These are phyloP conservation scores for Oxytorus armatus DNA, from an alignment of 2,888 invertebrate genomes.

Conservation along the genomic window DNA sequence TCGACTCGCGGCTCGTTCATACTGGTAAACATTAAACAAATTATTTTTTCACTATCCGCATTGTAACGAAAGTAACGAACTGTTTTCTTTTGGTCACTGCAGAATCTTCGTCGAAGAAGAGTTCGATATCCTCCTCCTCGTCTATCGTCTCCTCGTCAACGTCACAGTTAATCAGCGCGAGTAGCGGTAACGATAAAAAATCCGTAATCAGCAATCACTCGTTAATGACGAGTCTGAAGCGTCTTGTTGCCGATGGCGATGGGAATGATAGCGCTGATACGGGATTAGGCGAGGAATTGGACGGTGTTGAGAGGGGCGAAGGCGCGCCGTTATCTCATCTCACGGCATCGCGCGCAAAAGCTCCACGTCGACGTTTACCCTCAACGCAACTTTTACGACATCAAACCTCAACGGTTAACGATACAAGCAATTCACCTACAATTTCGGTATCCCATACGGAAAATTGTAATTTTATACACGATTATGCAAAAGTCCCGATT, in stretches of 20 bases:
- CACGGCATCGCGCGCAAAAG: conserved; percentile 87
- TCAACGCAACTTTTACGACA: conserved; percentile 84
- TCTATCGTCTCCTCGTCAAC: conserved; percentile 70
- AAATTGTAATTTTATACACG: background rate
- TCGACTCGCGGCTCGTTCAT: conserved; percentile 76
- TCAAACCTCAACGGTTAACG: conserved; percentile 70
- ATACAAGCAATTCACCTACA: conserved; percentile 65
- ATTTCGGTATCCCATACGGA: conserved; percentile 51
- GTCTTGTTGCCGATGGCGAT: conserved; percentile 76
- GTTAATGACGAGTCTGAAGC: conserved; percentile 77
- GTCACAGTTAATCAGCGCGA: conserved; percentile 59
- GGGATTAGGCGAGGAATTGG: conserved; percentile 83
- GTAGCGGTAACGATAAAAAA: conserved; percentile 76
- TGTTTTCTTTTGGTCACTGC: no score
- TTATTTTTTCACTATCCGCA: background rate
- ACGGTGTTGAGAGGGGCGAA: conserved; percentile 84
- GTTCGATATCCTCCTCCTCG: conserved; percentile 70
- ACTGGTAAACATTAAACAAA: conserved; percentile 73
- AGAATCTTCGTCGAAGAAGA: conserved; percentile 69
- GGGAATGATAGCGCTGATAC: conserved; percentile 72
- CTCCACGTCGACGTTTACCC: conserved; percentile 89
- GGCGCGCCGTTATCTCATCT: conserved; percentile 85
- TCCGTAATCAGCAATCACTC: conserved; percentile 72
- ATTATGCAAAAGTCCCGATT: background rate
- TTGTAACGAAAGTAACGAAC: background rate